Percentiles rank a stretch among this genome's conserved stretches.
phyloP scores from a whole-genome alignment of 2,888 invertebrate genomes.

The Clunio marinus region DNA sequence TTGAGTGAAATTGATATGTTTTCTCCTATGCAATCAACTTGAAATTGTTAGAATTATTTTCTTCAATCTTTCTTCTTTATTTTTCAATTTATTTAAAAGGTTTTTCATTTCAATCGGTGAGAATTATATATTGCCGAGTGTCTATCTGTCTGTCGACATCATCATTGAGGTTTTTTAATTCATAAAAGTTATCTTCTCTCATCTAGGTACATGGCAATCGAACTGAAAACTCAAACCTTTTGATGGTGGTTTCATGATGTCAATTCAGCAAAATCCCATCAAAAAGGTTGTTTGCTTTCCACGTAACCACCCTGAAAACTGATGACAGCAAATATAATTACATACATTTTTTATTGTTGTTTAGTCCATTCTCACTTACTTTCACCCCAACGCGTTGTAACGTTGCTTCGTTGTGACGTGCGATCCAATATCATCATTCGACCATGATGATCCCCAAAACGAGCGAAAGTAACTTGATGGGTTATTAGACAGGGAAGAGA shows the following conservation, averaged over 20 bases:
- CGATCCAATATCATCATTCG: not conserved
- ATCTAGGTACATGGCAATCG: not conserved
- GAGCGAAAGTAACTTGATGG: too few species aligned
- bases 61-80: too few species aligned
- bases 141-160: not conserved
- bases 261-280: slow-evolving; percentile 25
- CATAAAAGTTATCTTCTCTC: not conserved
- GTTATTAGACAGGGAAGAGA: not conserved
- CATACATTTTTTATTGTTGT: slow-evolving; percentile 36
- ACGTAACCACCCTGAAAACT: slow-evolving; percentile 13
- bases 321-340: slow-evolving; percentile 35
- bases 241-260: not conserved
- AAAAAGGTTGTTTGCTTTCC: not conserved
- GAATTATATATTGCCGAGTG: not conserved
- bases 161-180: slow-evolving; percentile 27
- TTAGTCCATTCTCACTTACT: too few species aligned
- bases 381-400: too few species aligned
- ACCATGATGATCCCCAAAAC: not conserved
- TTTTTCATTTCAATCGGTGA: slow-evolving; percentile 11
- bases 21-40: slow-evolving; percentile 29
- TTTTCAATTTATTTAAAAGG: slow-evolving; percentile 36
- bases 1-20: not conserved
- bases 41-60: slow-evolving; percentile 1
- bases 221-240: not conserved
- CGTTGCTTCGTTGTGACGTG: too few species aligned